Conservation (phyloP, 2,797 vertebrate species). For the Propithecus perrieri region DNA sequence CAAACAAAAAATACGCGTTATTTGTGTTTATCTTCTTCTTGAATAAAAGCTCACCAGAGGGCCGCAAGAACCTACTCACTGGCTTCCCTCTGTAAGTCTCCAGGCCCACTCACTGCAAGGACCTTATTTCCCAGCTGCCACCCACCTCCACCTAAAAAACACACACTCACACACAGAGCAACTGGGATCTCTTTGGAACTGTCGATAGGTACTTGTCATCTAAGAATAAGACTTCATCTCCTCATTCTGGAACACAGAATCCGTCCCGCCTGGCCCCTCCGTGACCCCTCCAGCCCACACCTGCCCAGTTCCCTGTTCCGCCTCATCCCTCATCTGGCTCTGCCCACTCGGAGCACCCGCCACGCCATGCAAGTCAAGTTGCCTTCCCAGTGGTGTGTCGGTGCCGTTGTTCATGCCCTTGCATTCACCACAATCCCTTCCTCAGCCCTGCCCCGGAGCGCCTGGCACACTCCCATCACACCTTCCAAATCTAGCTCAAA, state of each 20-base stretch:
- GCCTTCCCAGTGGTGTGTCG: not conserved
- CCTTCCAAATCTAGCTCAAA: not conserved
- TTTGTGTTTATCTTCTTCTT: constrained; percentile 46
- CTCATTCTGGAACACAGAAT: not conserved
- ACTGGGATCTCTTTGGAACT: not conserved
- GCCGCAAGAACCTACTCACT: not conserved
- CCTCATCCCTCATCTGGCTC: not conserved
- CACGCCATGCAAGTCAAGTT: not conserved
- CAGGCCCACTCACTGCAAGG: not conserved
- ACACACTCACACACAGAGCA: not conserved
- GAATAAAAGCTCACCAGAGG: not conserved
- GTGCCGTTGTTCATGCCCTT: not conserved
- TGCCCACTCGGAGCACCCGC: not conserved
- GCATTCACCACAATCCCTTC: not conserved
- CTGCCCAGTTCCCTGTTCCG: not conserved
- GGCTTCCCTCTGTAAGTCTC: not conserved
- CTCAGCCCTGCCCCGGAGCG: not conserved
- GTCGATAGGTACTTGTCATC: not conserved
- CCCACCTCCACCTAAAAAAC: not conserved
- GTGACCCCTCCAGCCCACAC: not conserved
- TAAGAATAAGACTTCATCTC: not conserved
- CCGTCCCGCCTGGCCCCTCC: not conserved
- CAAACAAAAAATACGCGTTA: not conserved
- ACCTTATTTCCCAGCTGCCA: not conserved
- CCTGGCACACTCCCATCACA: not conserved